These are phyloP conservation scores for Fistularia commersonii DNA, from an alignment of 2,797 vertebrate species.

Conservation along the genomic window DNA sequence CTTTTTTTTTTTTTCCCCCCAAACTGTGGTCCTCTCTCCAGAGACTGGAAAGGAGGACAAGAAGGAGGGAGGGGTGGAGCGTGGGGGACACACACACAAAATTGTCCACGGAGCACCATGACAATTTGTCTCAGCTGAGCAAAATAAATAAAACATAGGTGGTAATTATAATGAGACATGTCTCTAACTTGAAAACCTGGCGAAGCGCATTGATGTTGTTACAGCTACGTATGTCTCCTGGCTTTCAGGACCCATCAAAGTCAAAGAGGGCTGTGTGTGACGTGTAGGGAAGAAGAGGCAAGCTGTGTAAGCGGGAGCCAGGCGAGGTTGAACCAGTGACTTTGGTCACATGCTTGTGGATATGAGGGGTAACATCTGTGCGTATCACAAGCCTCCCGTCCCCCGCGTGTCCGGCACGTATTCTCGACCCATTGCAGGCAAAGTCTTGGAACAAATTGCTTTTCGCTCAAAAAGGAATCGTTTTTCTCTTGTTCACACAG, in stretches of 20 bases:
- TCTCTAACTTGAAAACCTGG: conserved; percentile 73
- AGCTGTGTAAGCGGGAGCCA: conserved; percentile 43
- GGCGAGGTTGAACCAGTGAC: conserved; percentile 52
- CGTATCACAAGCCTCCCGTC: conserved; percentile 46
- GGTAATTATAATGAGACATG: conserved; percentile 72
- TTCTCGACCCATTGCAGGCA: conserved; percentile 31
- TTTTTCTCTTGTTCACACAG: conserved; percentile 4
- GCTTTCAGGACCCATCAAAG: conserved; percentile 74
- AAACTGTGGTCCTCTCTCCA: conserved; percentile 39
- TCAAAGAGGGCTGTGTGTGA: conserved; percentile 62
- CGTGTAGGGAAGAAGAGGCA: conserved; percentile 52
- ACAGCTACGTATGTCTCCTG: conserved; percentile 68
- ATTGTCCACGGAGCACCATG: conserved; percentile 32
- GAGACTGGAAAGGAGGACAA: conserved; percentile 42
- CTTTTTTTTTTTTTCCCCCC: too few relatives aligned
- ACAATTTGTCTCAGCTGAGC: conserved; percentile 45
- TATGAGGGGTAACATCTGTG: conserved; percentile 73
- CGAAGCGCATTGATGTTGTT: conserved; percentile 76
- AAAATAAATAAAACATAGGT: conserved; percentile 60
- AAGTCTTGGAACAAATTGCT: conserved; percentile 26
- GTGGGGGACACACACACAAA: conserved; percentile 17
- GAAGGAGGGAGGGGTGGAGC: conserved; percentile 30
- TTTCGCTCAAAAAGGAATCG: too few relatives aligned
- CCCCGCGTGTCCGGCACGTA: conserved; percentile 48
- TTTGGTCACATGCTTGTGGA: conserved; percentile 60